These are phyloP conservation scores for Drosophila athabasca DNA, from an alignment of 1,140 invertebrate species.

Conservation along the genomic window DNA sequence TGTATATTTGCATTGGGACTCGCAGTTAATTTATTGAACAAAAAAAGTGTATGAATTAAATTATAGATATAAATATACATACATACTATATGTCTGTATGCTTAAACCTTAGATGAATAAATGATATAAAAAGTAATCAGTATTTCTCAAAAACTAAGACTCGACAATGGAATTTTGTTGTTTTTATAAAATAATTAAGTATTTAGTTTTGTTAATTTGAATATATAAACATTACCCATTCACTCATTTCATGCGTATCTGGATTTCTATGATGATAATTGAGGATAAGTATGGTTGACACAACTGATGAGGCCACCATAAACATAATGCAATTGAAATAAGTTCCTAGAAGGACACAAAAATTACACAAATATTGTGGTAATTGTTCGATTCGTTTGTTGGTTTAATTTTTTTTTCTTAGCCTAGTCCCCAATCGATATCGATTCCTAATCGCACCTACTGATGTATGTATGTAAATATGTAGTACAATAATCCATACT, in stretches of 20 bases:
- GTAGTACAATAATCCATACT: neutral
- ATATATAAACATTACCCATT: conserved; percentile 91
- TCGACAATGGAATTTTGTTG: conserved; percentile 7
- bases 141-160: neutral
- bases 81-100: neutral
- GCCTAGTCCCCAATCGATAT: conserved; percentile 16
- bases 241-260: conserved; percentile 99
- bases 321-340: conserved; percentile 99
- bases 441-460: neutral
- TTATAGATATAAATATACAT: neutral
- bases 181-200: conserved; percentile 46
- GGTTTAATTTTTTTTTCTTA: conserved; percentile 32
- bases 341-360: conserved; percentile 88
- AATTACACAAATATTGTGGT: conserved; percentile 83
- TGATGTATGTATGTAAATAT: neutral
- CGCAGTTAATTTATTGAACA: neutral
- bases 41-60: neutral
- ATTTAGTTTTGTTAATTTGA: conserved; percentile 78
- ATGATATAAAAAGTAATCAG: neutral
- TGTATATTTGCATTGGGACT: neutral
- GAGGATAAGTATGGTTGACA: conserved; percentile 98
- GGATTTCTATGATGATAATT: conserved; percentile 99
- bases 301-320: conserved; percentile 97
- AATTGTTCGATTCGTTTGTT: conserved; percentile 45
- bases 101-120: neutral